phyloP scores from a whole-genome alignment of 2,888 invertebrate species.

The Lithosia quadra region DNA sequence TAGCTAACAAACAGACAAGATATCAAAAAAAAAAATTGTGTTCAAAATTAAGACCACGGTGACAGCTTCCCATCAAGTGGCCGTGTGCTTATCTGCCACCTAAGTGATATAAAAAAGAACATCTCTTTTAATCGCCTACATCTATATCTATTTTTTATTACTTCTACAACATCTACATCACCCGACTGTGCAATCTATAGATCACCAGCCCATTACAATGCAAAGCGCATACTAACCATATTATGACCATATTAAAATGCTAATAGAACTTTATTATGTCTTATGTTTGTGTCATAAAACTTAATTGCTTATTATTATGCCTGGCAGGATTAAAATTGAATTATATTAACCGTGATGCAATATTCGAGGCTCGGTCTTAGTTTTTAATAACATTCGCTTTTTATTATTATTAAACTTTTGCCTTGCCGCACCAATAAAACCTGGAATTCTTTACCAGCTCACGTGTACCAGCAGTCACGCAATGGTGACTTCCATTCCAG shows the following conservation, averaged over 20 bases:
- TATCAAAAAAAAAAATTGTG: too few species aligned
- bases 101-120: too few species aligned
- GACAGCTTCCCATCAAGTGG: too few species aligned
- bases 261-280: slow-evolving; percentile 54
- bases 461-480: too few species aligned
- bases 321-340: slow-evolving; percentile 45
- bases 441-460: too few species aligned
- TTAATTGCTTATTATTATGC: slow-evolving; percentile 56
- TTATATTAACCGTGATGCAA: slow-evolving; percentile 33
- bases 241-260: slow-evolving; percentile 56
- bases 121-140: neutral
- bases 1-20: too few species aligned
- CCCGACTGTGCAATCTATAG: slow-evolving; percentile 30
- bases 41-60: too few species aligned
- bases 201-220: slow-evolving; percentile 47
- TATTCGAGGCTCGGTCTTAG: neutral
- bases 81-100: too few species aligned
- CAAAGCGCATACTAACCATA: slow-evolving; percentile 37
- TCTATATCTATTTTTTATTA: neutral
- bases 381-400: slow-evolving; percentile 7
- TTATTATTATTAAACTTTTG: too few species aligned
- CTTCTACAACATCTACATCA: neutral
- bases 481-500: too few species aligned
- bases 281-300: slow-evolving; percentile 50
- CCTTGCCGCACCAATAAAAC: too few species aligned